Evolutionary conservation across 2,113 vertebrate species (phyloP).

Genomic region (Alethe castanea): DNA sequence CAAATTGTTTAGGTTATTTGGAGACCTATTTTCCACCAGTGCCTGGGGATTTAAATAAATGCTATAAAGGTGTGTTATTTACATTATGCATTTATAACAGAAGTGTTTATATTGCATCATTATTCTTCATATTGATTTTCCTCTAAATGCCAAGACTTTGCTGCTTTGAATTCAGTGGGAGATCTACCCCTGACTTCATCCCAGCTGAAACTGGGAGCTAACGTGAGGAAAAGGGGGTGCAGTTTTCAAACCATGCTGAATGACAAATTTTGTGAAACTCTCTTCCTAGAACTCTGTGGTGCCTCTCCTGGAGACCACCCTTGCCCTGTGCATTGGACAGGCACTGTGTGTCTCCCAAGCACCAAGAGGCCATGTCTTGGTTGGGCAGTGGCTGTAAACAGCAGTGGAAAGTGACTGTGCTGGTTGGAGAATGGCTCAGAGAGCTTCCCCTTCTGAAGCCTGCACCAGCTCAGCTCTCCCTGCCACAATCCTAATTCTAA

Average conservation of each 20-base stretch:
- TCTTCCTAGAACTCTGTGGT: background rate
- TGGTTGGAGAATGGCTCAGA: background rate
- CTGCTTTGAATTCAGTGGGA: background rate
- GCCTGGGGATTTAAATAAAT: conserved; percentile 19
- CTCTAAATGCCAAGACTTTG: background rate
- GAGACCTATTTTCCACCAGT: conserved; percentile 13
- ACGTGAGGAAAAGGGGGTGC: accelerated
- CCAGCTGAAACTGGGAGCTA: background rate
- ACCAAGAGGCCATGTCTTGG: accelerated
- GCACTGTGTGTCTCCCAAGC: background rate
- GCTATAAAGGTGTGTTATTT: background rate
- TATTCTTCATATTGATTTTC: background rate
- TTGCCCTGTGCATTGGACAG: background rate
- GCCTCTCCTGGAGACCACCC: background rate
- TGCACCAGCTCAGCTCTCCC: background rate
- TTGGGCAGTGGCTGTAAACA: background rate
- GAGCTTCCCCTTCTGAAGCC: background rate
- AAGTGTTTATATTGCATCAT: background rate
- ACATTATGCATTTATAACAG: background rate
- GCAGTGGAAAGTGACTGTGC: background rate
- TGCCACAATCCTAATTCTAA: background rate
- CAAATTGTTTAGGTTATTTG: conserved; percentile 34
- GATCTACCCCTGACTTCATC: background rate
- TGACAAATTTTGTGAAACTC: background rate
- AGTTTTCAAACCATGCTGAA: background rate